A percentile compares a stretch with the other conserved stretches of the same genome.
Evolutionary conservation across 2,113 vertebrate genomes (phyloP).

Genomic region (Drymodes brunneopygia): DNA sequence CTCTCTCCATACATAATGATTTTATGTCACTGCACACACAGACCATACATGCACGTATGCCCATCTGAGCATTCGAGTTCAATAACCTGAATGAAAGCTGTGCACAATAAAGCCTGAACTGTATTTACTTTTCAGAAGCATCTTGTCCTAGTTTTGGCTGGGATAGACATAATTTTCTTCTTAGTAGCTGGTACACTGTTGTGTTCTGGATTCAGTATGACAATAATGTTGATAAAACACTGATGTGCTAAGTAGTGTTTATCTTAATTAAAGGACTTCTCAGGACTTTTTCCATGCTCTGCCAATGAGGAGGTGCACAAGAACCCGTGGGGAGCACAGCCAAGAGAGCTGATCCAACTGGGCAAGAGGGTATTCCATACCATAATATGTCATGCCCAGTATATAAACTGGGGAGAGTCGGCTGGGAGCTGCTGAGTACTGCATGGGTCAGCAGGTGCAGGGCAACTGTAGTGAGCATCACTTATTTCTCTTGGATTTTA

Average conservation of each 20-base stretch:
- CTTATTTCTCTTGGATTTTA: background rate
- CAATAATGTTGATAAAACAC: background rate
- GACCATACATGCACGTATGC: background rate
- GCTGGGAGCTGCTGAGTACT: background rate
- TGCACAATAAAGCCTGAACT: background rate
- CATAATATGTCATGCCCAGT: background rate
- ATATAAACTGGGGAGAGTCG: background rate
- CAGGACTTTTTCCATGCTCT: background rate
- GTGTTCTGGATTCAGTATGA: background rate
- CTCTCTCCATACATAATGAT: background rate
- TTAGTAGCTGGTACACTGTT: background rate
- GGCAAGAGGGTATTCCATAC: background rate
- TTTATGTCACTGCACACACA: background rate
- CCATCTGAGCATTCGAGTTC: background rate
- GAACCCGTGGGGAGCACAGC: rapidly evolving
- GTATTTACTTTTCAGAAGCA: background rate
- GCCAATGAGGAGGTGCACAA: background rate
- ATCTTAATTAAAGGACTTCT: background rate
- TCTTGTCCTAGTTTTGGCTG: background rate
- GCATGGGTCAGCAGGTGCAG: background rate
- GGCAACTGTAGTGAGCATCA: background rate
- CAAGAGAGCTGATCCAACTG: background rate
- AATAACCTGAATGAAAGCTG: background rate
- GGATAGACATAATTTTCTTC: background rate
- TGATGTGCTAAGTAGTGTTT: background rate